phyloP scores from a whole-genome alignment of 2,888 invertebrate species.

The Frankliniella fusca region DNA sequence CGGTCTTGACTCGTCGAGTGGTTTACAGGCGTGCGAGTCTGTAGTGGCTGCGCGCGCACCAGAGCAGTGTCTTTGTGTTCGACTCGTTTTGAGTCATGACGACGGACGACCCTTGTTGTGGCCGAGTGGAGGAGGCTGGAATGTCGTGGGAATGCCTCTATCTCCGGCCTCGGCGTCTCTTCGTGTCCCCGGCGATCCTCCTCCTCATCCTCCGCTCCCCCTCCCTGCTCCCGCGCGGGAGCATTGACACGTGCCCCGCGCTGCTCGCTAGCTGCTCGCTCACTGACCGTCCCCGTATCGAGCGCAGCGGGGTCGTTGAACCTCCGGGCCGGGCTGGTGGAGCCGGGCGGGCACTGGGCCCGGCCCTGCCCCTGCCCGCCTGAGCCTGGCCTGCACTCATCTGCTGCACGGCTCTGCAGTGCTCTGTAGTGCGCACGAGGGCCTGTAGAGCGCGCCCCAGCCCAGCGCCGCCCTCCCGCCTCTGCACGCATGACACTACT shows the following conservation, averaged over 20 bases:
- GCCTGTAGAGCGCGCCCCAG: no score
- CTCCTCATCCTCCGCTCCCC: not conserved
- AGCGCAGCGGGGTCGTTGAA: slow-evolving; percentile 5
- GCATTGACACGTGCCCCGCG: not conserved
- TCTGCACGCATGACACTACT: no score
- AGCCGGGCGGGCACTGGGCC: not conserved
- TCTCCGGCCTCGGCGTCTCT: not conserved
- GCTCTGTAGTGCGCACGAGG: no score
- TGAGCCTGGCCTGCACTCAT: not conserved
- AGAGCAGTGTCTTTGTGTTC: no score
- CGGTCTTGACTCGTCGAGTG: no score
- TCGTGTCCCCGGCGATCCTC: not conserved
- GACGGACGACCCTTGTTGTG: no score
- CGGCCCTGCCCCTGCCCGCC: not conserved
- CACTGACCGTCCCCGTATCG: slow-evolving; percentile 13
- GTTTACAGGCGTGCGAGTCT: not conserved
- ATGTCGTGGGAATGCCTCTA: not conserved
- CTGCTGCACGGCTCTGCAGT: not conserved
- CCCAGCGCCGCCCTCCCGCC: no score
- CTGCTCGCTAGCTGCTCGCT: not conserved
- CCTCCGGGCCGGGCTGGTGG: not conserved
- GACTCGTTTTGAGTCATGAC: no score
- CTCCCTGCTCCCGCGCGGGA: not conserved
- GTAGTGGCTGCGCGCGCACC: not conserved
- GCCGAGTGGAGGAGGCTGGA: no score